Percentiles rank a stretch among this genome's conserved stretches.
Evolutionary conservation across 1,140 invertebrate genomes (phyloP).

Genomic region (Lepeophtheirus salmonis): DNA sequence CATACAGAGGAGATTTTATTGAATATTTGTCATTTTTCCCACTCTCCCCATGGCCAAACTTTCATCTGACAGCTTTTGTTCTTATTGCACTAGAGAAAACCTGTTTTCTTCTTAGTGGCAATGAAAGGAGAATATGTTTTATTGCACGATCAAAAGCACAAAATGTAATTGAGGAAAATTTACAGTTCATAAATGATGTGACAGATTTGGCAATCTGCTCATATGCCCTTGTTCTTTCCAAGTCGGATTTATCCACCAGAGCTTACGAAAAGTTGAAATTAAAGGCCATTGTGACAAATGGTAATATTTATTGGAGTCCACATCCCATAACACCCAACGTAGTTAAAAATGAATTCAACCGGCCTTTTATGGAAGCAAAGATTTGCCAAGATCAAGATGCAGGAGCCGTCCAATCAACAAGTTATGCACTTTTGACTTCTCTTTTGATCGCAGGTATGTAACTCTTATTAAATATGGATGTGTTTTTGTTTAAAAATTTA

Average conservation of each 20-base stretch:
- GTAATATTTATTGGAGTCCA: slow-evolving; percentile 33
- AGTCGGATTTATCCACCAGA: slow-evolving; percentile 28
- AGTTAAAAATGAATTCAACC: slow-evolving; percentile 31
- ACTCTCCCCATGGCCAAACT: slow-evolving; percentile 23
- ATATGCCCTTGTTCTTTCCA: slow-evolving; percentile 32
- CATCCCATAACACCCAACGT: slow-evolving; percentile 25
- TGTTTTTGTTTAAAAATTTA: no score
- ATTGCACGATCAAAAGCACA: slow-evolving; percentile 25
- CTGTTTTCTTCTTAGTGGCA: not conserved
- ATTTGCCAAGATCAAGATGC: slow-evolving; percentile 29
- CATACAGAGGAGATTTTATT: slow-evolving; percentile 29
- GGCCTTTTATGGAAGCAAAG: slow-evolving; percentile 30
- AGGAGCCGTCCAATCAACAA: slow-evolving; percentile 34
- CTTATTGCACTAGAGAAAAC: slow-evolving; percentile 4
- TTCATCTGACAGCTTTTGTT: slow-evolving; percentile 30
- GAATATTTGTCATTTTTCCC: slow-evolving; percentile 24
- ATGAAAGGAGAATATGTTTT: slow-evolving; percentile 22
- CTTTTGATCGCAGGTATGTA: slow-evolving; percentile 30
- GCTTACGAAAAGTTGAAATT: slow-evolving; percentile 23
- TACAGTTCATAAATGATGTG: slow-evolving; percentile 28
- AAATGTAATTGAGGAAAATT: slow-evolving; percentile 28
- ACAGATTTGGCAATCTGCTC: slow-evolving; percentile 34
- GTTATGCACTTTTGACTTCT: slow-evolving; percentile 38
- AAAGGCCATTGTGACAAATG: slow-evolving; percentile 27
- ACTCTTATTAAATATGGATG: slow-evolving; percentile 24